These are phyloP conservation scores for Phalacrocorax aristotelis DNA, from an alignment of 2,113 vertebrate species.

Conservation along the genomic window DNA sequence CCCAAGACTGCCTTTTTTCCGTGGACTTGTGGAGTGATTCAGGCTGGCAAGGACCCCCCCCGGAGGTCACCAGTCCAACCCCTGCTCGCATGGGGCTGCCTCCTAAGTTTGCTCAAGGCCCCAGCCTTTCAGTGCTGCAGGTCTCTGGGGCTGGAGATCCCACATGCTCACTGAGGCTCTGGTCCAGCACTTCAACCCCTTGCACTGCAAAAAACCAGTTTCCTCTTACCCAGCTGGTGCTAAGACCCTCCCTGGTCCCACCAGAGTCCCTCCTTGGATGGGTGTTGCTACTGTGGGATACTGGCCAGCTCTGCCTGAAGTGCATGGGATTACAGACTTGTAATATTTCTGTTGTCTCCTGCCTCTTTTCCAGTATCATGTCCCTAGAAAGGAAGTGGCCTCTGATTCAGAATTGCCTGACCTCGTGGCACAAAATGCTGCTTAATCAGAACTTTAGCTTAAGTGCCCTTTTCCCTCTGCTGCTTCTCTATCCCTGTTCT, in stretches of 20 bases:
- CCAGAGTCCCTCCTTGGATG: not conserved
- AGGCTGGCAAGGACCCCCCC: not conserved
- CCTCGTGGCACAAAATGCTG: not conserved
- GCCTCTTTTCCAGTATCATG: rapidly evolving
- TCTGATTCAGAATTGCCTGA: not conserved
- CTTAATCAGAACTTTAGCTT: not conserved
- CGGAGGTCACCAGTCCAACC: not conserved
- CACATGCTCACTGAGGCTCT: not conserved
- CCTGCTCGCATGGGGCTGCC: not conserved
- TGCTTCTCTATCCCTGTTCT: not conserved
- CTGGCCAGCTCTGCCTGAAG: not conserved
- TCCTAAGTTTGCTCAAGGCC: not conserved
- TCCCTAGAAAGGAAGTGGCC: not conserved
- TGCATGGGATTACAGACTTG: not conserved
- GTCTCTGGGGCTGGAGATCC: not conserved
- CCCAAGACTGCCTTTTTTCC: not conserved
- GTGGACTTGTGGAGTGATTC: not conserved
- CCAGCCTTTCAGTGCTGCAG: not conserved
- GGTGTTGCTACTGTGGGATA: not conserved
- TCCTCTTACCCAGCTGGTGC: not conserved
- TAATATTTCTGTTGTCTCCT: not conserved
- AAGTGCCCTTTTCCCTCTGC: not conserved
- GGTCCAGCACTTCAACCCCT: not conserved
- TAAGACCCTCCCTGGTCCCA: not conserved
- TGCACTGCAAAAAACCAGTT: not conserved